Conservation (phyloP, 2,797 vertebrate species). For the Myripristis jacobus region DNA sequence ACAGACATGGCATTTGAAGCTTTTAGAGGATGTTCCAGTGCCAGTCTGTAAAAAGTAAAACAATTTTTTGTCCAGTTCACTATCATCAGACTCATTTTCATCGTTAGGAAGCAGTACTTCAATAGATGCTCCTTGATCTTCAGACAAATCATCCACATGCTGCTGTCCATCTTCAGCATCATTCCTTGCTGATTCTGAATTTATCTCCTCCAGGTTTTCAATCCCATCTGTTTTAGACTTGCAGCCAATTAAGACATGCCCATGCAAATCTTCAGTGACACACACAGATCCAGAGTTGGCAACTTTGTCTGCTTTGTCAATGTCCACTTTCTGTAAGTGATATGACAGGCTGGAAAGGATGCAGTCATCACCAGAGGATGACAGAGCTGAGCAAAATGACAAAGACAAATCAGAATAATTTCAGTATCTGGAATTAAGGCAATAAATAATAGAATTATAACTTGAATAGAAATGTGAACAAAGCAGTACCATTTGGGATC, state of each 20-base stretch:
- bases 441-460: background rate
- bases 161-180: constrained; percentile 3
- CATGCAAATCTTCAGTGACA: constrained; percentile 1
- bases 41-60: constrained; percentile 11
- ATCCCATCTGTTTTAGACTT: background rate
- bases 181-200: background rate
- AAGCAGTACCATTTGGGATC: constrained; percentile 21
- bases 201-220: background rate
- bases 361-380: constrained; percentile 17
- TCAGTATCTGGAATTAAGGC: background rate
- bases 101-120: constrained; percentile 44
- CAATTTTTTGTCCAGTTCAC: constrained; percentile 7
- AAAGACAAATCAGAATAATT: background rate
- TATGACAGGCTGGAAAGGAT: constrained; percentile 43
- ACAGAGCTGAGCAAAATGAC: constrained; percentile 1
- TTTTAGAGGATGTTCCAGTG: constrained; percentile 14
- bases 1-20: constrained; percentile 35
- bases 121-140: constrained; percentile 42
- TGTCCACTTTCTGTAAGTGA: constrained; percentile 25
- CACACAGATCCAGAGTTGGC: constrained; percentile 7
- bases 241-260: background rate
- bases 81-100: constrained; percentile 29
- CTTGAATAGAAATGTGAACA: background rate
- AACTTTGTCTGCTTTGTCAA: background rate
- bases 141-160: constrained; percentile 8